Evolutionary conservation across 2,888 invertebrate species (phyloP).

Genomic region (Doris montereyensis): DNA sequence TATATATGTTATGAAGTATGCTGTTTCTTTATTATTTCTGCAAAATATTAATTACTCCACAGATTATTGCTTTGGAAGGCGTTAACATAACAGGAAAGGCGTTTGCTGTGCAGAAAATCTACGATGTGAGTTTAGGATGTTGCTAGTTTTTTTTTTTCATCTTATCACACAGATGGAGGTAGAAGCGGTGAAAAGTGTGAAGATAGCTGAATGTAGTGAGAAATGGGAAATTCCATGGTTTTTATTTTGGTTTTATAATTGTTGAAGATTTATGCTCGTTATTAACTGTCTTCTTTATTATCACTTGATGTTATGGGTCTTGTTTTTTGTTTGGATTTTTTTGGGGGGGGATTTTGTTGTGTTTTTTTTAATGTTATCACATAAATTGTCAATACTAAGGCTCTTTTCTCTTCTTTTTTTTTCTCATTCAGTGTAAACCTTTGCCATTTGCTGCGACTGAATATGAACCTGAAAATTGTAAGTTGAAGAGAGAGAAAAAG

Average conservation of each 20-base stretch:
- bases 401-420: not conserved
- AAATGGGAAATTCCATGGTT: too few species aligned
- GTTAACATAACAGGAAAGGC: constrained; percentile 81
- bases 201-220: too few species aligned
- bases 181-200: too few species aligned
- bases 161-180: too few species aligned
- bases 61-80: constrained; percentile 82
- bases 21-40: not conserved
- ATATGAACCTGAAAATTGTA: constrained; percentile 30
- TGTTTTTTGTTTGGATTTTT: not conserved
- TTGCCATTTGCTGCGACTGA: constrained; percentile 42
- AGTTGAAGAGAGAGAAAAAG: too few species aligned
- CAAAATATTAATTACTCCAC: not conserved
- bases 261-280: too few species aligned
- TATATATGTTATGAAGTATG: not conserved
- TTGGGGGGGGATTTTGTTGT: not conserved
- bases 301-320: not conserved
- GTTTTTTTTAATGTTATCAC: not conserved
- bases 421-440: constrained; percentile 40
- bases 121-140: constrained; percentile 73
- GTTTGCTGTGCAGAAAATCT: constrained; percentile 81
- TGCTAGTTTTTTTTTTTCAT: too few species aligned
- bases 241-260: too few species aligned
- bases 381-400: not conserved
- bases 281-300: too few species aligned